phyloP scores from a whole-genome alignment of 2,888 invertebrate species.

The Plutella xylostella region DNA sequence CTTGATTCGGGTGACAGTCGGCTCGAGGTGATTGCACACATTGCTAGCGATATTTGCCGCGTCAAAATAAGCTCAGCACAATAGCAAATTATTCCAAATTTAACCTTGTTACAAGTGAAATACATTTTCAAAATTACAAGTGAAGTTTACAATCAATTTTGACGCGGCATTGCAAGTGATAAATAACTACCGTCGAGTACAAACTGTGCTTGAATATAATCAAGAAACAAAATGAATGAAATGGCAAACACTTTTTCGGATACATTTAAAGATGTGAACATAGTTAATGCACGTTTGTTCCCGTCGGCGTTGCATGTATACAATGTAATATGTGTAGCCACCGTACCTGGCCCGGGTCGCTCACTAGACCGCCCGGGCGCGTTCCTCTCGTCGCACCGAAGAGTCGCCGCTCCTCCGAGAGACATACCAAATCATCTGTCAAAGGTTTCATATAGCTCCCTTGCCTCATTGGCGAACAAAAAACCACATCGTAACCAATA shows the following conservation, averaged over 20 bases:
- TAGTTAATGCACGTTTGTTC: no score
- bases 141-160: conserved; percentile 33
- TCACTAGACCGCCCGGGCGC: conserved; percentile 82
- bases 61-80: conserved; percentile 34
- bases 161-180: conserved; percentile 25
- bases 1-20: conserved; percentile 52
- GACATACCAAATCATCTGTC: no score
- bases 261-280: no score
- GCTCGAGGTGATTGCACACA: conserved; percentile 57
- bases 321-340: conserved; percentile 50
- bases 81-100: no score
- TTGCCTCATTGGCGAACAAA: conserved; percentile 33
- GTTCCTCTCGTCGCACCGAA: conserved; percentile 65
- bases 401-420: conserved; percentile 24
- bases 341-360: conserved; percentile 86
- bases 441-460: no score
- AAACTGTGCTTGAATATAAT: background rate
- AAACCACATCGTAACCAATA: conserved; percentile 66
- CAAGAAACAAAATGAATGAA: background rate
- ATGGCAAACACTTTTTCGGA: no score
- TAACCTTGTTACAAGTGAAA: no score
- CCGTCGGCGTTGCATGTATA: conserved; percentile 26
- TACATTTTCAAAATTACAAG: conserved; percentile 7
- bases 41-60: conserved; percentile 56
- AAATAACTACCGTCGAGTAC: background rate